Evolutionary conservation across 1,140 invertebrate species (phyloP).

Genomic region (Sinonovacula constricta): DNA sequence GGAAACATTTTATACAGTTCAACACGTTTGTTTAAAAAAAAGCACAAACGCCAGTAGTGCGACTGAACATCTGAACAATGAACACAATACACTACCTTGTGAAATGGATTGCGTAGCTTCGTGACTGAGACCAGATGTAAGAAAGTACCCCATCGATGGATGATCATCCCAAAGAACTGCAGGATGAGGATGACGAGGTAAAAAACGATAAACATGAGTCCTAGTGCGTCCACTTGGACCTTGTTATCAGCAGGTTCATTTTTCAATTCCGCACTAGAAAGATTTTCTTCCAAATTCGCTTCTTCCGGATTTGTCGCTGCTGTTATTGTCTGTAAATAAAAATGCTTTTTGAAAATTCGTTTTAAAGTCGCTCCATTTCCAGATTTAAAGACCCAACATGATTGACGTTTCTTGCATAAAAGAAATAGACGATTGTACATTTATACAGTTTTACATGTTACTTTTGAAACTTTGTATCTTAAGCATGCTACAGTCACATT

Average conservation of each 20-base stretch:
- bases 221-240: slow-evolving; percentile 60
- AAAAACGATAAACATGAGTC: slow-evolving; percentile 76
- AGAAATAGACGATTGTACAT: no score
- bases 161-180: slow-evolving; percentile 79
- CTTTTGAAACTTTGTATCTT: no score
- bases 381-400: no score
- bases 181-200: slow-evolving; percentile 77
- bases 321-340: background rate
- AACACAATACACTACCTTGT: background rate
- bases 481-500: no score
- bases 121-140: slow-evolving; percentile 98
- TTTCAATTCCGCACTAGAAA: slow-evolving; percentile 10
- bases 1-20: background rate
- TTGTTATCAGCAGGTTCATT: slow-evolving; percentile 40
- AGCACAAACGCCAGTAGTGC: background rate
- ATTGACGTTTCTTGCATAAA: no score
- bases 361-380: no score
- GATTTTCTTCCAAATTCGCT: slow-evolving; percentile 15
- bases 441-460: no score
- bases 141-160: slow-evolving; percentile 91
- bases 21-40: background rate
- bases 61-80: no score
- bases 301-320: background rate
- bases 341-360: background rate
- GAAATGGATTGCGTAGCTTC: slow-evolving; percentile 79